Evolutionary conservation across 1,140 invertebrate genomes (phyloP), one percentile per base, ranked within the genome.

Genomic region (Adelges cooleyi): DNA sequence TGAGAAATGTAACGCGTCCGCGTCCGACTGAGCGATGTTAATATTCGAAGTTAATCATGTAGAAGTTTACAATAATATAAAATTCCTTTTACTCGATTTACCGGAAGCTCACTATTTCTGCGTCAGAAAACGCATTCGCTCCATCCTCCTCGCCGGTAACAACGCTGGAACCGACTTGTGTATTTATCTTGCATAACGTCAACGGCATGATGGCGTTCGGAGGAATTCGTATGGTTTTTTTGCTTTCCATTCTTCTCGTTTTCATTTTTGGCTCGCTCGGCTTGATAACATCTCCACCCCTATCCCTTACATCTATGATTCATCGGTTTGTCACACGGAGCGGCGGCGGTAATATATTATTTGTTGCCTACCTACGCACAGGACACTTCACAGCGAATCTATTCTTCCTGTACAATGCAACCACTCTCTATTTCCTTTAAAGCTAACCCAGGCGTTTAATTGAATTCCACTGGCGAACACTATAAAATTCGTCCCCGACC

Each of bases 51-150:
- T 62, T 62, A 62, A 62, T 62, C 56, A 62, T 62, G 56, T 36
- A 46, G 56, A 62, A 62, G 25, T 62, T 62, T 62, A 62, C 56
- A 62, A 62, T 62, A 62, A 62, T 62, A 62, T 62, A 62, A 62
- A 62, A 62, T 62, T 62, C 56, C 42, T 62, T 62, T 62, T 62
- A 62, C 56, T 62, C 56, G 56, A 62, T 62, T 62, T 62, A 42
- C 18, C 56, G 56, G 56, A 48, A 46, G 56, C 56, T 23, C 56
- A 33, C 22, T 62, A 62, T 62, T 62, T 62, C 56, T 62, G 56
- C 40, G 56, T 62, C 56, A 62, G 46, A 62, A 62, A 62, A 62
- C 40, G n/a, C 40, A 62, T 59, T 59, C 38, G 15, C 40, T 15
- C 18, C 20, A 22, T n/a, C 9, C 53, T 15, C 53, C 10, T 18